Evolutionary conservation across 2,113 vertebrate species (phyloP).

Genomic region (Girardinichthys multiradiatus): DNA sequence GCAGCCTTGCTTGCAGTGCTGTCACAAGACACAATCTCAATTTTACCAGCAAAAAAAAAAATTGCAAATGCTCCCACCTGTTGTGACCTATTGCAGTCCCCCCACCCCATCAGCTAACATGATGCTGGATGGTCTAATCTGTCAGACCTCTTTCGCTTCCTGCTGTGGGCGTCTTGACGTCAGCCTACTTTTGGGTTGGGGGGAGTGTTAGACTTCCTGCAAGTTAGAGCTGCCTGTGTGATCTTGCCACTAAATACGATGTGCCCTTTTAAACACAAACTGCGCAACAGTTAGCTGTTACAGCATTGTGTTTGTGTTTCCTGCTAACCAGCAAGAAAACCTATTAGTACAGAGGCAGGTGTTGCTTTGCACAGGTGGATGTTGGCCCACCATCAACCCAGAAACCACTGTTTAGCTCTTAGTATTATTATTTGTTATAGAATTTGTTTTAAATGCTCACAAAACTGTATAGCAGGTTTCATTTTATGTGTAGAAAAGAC

Average conservation of each 20-base stretch:
- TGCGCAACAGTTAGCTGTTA: not conserved
- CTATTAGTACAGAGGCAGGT: not conserved
- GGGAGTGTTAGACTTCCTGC: conserved; percentile 48
- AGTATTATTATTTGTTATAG: not conserved
- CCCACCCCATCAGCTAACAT: not conserved
- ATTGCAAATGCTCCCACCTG: not conserved
- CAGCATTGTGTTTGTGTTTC: not conserved
- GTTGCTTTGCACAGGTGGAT: conserved; percentile 1
- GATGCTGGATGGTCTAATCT: conserved; percentile 17
- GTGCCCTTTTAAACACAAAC: not conserved
- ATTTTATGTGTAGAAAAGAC: not conserved
- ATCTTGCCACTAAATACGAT: conserved; percentile 30
- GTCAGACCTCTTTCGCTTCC: conserved; percentile 51
- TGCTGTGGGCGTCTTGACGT: conserved; percentile 21
- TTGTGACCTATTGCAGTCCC: not conserved
- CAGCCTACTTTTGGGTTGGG: not conserved
- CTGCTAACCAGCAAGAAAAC: not conserved
- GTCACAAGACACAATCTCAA: not conserved
- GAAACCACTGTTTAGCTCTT: not conserved
- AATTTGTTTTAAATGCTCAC: not conserved
- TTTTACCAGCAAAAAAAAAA: not conserved
- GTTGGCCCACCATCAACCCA: not conserved
- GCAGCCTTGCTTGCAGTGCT: not conserved
- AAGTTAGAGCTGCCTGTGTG: conserved; percentile 28
- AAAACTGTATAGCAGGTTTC: not conserved